These are phyloP conservation scores for Cydia amplana DNA, from an alignment of 1,140 invertebrate genomes.

Conservation along the genomic window DNA sequence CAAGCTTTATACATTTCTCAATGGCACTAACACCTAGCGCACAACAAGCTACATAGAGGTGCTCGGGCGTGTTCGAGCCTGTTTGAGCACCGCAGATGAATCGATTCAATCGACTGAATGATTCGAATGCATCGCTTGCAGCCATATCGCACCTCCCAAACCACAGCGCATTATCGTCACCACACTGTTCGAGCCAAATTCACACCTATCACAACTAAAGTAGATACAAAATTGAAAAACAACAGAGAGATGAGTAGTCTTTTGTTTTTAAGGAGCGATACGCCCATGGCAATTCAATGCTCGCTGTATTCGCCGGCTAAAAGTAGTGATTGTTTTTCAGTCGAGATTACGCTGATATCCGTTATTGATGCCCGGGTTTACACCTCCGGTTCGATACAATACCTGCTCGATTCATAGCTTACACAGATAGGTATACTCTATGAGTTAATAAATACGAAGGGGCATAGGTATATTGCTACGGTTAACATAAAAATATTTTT, in stretches of 20 bases:
- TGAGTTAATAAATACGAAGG: no score
- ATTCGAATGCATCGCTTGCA: conserved; percentile 50
- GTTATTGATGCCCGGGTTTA: conserved; percentile 6
- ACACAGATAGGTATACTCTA: no score
- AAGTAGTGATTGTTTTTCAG: conserved; percentile 21
- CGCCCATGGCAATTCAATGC: conserved; percentile 6
- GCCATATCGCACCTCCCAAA: conserved; percentile 34
- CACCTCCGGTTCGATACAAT: not conserved
- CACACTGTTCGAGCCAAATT: not conserved
- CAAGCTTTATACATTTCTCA: conserved; percentile 7
- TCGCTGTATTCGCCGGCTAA: not conserved
- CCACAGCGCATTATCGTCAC: not conserved
- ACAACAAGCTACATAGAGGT: conserved; percentile 36
- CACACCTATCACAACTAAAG: not conserved
- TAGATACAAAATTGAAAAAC: not conserved
- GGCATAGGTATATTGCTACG: no score
- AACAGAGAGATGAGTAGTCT: not conserved
- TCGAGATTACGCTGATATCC: conserved; percentile 16
- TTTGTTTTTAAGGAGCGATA: not conserved
- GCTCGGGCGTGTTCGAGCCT: conserved; percentile 47
- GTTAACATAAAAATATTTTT: no score
- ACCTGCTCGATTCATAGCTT: not conserved
- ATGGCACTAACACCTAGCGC: conserved; percentile 13
- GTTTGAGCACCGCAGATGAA: conserved; percentile 53
- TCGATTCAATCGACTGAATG: conserved; percentile 59